Percentiles rank a stretch among this genome's conserved stretches.
These are phyloP conservation scores for Caenorhabditis macrosperma DNA, from an alignment of 2,888 invertebrate species.

Conservation along the genomic window DNA sequence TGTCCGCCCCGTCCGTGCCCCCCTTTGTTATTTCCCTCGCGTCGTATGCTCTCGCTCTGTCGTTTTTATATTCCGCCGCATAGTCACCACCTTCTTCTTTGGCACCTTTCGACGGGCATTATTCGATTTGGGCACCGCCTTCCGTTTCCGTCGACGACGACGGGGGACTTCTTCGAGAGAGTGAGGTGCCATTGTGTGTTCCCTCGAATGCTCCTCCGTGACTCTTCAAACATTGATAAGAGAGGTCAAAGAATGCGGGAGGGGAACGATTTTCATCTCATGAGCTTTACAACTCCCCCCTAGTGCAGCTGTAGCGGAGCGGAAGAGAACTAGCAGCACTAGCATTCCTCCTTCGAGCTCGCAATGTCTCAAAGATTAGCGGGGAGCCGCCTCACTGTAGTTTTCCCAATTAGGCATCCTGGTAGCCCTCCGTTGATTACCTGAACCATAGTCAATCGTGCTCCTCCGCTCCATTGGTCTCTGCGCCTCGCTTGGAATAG, in stretches of 20 bases:
- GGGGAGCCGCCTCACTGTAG: neutral
- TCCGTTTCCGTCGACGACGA: no score
- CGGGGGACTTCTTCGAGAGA: no score
- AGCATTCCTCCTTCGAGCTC: neutral
- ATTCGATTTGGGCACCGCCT: no score
- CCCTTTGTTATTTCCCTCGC: conserved; percentile 1
- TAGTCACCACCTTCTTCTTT: neutral
- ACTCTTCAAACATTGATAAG: neutral
- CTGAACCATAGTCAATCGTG: no score
- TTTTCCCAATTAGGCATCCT: no score
- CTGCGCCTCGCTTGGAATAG: no score
- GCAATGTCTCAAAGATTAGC: neutral
- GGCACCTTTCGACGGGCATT: neutral
- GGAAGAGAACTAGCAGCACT: neutral
- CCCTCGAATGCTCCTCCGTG: neutral
- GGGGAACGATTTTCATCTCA: neutral
- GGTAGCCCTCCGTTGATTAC: no score
- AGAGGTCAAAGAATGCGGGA: conserved; percentile 1
- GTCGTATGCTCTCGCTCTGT: neutral
- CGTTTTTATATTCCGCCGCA: neutral
- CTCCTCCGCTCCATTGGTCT: no score
- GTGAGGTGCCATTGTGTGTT: no score
- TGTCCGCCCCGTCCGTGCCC: neutral
- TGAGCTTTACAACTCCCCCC: conserved; percentile 3
- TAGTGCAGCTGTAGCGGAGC: conserved; percentile 2